Conservation (phyloP, 2,113 vertebrate species). For the Sardina pilchardus region DNA sequence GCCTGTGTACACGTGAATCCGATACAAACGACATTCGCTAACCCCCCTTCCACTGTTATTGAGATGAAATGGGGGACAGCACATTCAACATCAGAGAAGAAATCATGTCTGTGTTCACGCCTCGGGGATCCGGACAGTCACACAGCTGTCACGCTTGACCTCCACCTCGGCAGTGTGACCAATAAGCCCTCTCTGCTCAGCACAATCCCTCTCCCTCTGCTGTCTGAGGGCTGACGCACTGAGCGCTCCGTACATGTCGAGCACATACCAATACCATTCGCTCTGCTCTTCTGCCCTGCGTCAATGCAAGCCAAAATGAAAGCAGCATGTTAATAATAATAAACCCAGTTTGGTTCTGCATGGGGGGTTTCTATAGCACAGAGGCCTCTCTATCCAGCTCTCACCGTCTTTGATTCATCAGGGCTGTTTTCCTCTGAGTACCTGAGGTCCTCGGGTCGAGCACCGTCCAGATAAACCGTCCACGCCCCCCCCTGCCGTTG, state of each 20-base stretch:
- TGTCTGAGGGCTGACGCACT: neutral
- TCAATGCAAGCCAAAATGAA: neutral
- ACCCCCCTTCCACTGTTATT: neutral
- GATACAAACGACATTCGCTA: neutral
- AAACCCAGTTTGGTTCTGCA: neutral
- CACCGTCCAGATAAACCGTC: neutral
- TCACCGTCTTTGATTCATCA: neutral
- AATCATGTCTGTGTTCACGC: neutral
- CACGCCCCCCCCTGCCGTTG: neutral
- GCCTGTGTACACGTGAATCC: too few species aligned
- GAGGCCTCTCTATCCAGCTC: neutral
- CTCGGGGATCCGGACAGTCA: neutral
- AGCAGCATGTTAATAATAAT: neutral
- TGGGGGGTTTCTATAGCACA: neutral
- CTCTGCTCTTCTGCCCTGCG: neutral
- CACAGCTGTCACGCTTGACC: conserved; percentile 2
- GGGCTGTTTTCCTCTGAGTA: neutral
- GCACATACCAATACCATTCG: neutral
- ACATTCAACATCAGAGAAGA: neutral
- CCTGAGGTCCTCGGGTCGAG: neutral
- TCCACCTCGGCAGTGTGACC: neutral
- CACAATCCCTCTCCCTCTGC: neutral
- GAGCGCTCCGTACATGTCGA: neutral
- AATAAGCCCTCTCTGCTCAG: neutral
- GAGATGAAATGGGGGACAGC: neutral